Conservation (phyloP, 2,888 invertebrate species). For the Drosophila meridionalis region DNA sequence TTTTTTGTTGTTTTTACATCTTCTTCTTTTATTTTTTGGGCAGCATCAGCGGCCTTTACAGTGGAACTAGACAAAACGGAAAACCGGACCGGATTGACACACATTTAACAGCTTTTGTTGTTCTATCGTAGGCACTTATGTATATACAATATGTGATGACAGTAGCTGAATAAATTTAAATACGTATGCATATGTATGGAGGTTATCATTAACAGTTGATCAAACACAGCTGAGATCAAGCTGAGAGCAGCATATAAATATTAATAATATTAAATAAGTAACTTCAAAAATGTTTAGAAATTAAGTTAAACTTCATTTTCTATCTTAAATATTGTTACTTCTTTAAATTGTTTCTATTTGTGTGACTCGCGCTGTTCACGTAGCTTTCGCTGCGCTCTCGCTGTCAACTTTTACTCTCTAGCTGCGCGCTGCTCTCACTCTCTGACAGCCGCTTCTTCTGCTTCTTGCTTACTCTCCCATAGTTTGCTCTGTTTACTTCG, state of each 20-base stretch:
- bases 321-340: not conserved
- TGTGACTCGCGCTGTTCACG: not conserved
- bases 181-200: conserved; percentile 8
- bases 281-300: not conserved
- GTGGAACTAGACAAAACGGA: conserved; percentile 9
- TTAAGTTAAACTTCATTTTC: not conserved
- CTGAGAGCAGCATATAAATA: not conserved
- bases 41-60: conserved; percentile 20
- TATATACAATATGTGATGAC: conserved; percentile 1
- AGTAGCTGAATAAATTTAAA: conserved; percentile 12
- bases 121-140: conserved; percentile 10
- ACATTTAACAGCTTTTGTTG: conserved; percentile 41
- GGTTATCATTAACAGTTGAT: not conserved
- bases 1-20: not conserved
- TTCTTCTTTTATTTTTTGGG: conserved; percentile 7
- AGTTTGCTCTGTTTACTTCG: conserved; percentile 74
- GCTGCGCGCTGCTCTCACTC: conserved; percentile 34
- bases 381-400: conserved; percentile 54
- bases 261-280: not conserved
- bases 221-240: not conserved
- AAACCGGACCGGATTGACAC: conserved; percentile 41
- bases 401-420: conserved; percentile 74
- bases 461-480: conserved; percentile 13
- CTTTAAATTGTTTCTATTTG: not conserved
- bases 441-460: conserved; percentile 18